phyloP scores from a whole-genome alignment of 1,140 invertebrate species.

The Leptonema lineaticorne region DNA sequence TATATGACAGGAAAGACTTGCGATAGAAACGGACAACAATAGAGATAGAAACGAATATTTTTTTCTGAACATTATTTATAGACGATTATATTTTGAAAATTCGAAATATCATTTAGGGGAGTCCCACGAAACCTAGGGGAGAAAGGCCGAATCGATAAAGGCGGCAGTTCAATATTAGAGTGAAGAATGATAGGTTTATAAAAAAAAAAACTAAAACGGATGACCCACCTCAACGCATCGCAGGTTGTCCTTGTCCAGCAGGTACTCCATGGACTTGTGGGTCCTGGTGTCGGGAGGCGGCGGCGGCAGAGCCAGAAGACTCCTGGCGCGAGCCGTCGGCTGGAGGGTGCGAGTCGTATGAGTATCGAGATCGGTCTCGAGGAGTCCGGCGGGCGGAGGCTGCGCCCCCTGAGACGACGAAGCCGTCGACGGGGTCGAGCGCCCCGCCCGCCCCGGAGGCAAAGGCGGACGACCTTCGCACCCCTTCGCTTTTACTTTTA shows the following conservation, averaged over 20 bases:
- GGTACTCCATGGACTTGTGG: slow-evolving; percentile 91
- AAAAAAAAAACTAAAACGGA: neutral
- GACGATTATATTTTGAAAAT: too few species aligned
- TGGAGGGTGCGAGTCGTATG: slow-evolving; percentile 57
- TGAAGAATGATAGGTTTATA: neutral
- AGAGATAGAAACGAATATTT: too few species aligned
- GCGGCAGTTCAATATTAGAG: too few species aligned
- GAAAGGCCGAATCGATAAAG: too few species aligned
- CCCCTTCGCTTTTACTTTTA: slow-evolving; percentile 59
- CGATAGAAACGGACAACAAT: too few species aligned
- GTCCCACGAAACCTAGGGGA: too few species aligned
- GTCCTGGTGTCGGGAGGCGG: slow-evolving; percentile 59
- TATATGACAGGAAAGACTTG: too few species aligned
- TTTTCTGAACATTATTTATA: too few species aligned
- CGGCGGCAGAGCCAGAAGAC: slow-evolving; percentile 72
- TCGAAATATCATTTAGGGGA: too few species aligned
- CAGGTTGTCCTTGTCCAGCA: slow-evolving; percentile 55
- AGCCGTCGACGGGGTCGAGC: slow-evolving; percentile 45
- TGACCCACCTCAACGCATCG: slow-evolving; percentile 16
- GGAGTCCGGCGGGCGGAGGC: slow-evolving; percentile 63
- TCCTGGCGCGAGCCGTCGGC: slow-evolving; percentile 60
- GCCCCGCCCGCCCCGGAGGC: slow-evolving; percentile 49
- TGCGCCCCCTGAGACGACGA: slow-evolving; percentile 46
- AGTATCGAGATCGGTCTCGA: slow-evolving; percentile 85
- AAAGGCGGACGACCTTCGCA: slow-evolving; percentile 48